Evolutionary conservation across 2,113 vertebrate genomes (phyloP).

Genomic region (Clarias macrocephalus): DNA sequence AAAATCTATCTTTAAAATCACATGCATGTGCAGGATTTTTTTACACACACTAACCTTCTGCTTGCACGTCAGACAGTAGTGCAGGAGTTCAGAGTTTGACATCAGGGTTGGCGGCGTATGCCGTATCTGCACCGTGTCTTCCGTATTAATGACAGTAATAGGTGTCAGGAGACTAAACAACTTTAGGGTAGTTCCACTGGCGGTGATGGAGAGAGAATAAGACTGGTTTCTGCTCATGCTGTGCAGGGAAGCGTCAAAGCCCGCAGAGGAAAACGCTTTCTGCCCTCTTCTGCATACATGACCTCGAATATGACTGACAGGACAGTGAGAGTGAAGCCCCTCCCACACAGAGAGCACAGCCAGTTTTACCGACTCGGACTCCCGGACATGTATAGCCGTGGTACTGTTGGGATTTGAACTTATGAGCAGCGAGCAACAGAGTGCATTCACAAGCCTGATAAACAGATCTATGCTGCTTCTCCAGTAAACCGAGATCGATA

Average conservation of each 20-base stretch:
- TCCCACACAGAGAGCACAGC: neutral
- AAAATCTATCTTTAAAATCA: conserved; percentile 10
- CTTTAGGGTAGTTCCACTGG: neutral
- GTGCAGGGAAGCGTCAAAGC: no score
- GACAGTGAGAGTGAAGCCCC: neutral
- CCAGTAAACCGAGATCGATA: neutral
- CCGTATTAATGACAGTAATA: neutral
- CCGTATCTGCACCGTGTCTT: neutral
- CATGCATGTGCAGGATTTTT: neutral
- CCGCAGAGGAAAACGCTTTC: no score
- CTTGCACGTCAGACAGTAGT: neutral
- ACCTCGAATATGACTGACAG: neutral
- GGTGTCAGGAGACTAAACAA: neutral
- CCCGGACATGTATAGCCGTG: neutral
- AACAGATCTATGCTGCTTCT: neutral
- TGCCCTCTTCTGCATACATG: no score
- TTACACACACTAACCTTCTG: no score
- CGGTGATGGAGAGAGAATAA: neutral
- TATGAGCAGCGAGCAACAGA: neutral
- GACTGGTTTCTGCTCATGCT: no score
- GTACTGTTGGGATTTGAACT: neutral
- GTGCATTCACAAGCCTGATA: neutral
- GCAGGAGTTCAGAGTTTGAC: neutral
- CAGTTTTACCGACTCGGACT: neutral
- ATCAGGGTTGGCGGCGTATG: neutral